These are phyloP conservation scores for Benitochromis conjunctus DNA, from an alignment of 2,113 vertebrate species.

Conservation along the genomic window DNA sequence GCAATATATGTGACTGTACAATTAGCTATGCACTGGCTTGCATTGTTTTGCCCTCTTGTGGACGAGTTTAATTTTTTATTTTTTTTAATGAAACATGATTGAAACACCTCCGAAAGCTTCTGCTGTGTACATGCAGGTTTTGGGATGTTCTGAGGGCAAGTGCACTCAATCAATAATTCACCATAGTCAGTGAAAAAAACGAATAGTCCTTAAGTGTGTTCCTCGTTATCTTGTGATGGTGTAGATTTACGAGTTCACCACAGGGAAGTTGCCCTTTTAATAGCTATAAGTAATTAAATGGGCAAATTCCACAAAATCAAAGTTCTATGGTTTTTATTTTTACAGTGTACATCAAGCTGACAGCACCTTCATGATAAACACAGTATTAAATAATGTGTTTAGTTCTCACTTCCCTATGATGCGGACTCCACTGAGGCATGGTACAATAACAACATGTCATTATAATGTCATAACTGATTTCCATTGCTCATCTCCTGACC, in stretches of 20 bases:
- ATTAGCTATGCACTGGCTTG: background rate
- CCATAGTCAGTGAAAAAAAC: background rate
- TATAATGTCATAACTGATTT: background rate
- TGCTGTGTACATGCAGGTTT: background rate
- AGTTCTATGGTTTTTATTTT: background rate
- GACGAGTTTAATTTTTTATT: background rate
- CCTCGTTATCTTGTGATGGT: background rate
- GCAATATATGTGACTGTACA: background rate
- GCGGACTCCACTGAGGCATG: background rate
- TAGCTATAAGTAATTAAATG: background rate
- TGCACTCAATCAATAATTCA: background rate
- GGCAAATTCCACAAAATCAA: background rate
- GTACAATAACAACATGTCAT: background rate
- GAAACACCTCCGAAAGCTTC: background rate
- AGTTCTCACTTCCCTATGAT: background rate
- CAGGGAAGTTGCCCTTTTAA: background rate
- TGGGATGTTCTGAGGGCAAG: background rate
- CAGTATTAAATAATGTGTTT: background rate
- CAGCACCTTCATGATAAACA: background rate
- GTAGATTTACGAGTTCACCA: background rate
- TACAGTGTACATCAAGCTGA: background rate
- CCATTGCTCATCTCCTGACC: background rate
- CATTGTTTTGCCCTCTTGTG: background rate
- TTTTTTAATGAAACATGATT: background rate
- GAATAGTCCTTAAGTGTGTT: background rate